Evolutionary conservation across 2,888 invertebrate species (phyloP).

Genomic region (Tromatobia lineatoria): DNA sequence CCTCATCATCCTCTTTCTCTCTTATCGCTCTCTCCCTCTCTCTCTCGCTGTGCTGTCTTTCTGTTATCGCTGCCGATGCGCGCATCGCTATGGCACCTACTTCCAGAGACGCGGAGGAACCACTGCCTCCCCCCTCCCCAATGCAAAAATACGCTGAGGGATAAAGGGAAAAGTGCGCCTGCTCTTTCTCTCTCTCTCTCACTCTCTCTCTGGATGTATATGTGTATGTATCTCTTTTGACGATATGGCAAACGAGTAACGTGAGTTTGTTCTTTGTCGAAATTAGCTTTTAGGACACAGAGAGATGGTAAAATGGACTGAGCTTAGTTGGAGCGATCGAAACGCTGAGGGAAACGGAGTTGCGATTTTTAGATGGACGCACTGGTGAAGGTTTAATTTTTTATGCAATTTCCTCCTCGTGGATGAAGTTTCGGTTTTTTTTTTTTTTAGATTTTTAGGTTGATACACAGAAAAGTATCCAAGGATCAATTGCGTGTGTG

Average conservation of each 20-base stretch:
- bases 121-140: constrained; percentile 9
- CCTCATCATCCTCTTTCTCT: constrained; percentile 31
- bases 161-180: constrained; percentile 60
- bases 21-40: constrained; percentile 21
- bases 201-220: constrained; percentile 16
- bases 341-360: background rate
- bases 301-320: background rate
- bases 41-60: background rate
- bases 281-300: constrained; percentile 50
- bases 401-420: no score
- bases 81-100: constrained; percentile 27
- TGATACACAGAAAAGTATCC: no score
- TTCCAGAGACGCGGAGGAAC: constrained; percentile 24
- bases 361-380: background rate
- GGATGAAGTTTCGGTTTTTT: no score
- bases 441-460: no score
- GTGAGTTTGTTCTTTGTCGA: constrained; percentile 60
- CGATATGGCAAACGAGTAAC: constrained; percentile 52
- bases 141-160: constrained; percentile 56
- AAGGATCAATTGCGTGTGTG: no score
- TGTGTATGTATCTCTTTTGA: constrained; percentile 9
- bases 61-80: constrained; percentile 36
- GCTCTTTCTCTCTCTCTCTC: constrained; percentile 43
- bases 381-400: no score
- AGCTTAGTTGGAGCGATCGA: background rate